phyloP scores from a whole-genome alignment of 2,797 vertebrate species.

The Sebastes elongatus region DNA sequence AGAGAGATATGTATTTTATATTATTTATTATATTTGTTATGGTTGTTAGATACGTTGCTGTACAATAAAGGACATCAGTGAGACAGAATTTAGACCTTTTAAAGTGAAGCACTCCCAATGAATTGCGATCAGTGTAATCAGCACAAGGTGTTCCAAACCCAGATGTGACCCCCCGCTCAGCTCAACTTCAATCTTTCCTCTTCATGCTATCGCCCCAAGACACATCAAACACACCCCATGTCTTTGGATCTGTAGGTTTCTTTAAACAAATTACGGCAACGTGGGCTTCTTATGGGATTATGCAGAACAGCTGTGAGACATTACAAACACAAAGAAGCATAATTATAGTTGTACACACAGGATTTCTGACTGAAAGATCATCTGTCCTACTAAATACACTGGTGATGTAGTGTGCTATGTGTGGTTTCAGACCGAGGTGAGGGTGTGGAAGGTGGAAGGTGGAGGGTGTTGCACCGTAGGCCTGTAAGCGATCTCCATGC shows the following conservation, averaged over 20 bases:
- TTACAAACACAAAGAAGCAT: conserved; percentile 28
- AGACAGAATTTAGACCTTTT: neutral
- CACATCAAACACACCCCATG: conserved; percentile 1
- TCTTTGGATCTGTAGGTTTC: conserved; percentile 28
- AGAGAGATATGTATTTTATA: neutral
- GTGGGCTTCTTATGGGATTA: conserved; percentile 32
- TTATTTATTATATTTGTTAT: neutral
- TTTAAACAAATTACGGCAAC: conserved; percentile 39
- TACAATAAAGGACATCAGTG: neutral
- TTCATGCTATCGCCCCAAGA: neutral
- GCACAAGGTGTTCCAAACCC: neutral
- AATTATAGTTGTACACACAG: conserved; percentile 29
- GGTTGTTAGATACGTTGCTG: neutral
- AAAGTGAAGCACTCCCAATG: neutral
- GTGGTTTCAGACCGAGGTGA: conserved; percentile 42
- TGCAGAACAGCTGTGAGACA: conserved; percentile 48
- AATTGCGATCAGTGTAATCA: neutral
- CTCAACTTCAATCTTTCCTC: conserved; percentile 11
- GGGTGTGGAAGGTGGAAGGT: conserved; percentile 55
- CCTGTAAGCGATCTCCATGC: conserved; percentile 54
- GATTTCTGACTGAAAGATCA: conserved; percentile 29
- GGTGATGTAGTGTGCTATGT: conserved; percentile 12
- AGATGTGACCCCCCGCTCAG: conserved; percentile 4
- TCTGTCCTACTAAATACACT: neutral
- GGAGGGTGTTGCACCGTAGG: conserved; percentile 48